A percentile compares a stretch with the other conserved stretches of the same genome.
Evolutionary conservation across 2,113 vertebrate genomes (phyloP).

Genomic region (Climacteris rufus): DNA sequence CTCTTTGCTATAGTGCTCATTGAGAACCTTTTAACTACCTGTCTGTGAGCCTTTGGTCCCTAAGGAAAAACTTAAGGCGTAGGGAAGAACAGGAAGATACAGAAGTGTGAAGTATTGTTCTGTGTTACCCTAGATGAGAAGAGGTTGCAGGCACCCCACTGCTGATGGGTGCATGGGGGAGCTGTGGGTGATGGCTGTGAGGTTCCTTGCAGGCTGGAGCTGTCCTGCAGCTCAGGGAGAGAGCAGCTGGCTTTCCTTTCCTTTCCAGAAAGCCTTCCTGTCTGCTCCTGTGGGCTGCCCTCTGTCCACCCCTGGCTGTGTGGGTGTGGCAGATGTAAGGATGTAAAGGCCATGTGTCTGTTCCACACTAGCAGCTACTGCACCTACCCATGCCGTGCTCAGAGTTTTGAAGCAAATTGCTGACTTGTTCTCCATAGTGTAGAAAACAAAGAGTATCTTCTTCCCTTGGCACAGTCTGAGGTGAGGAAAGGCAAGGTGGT

Average conservation of each 20-base stretch:
- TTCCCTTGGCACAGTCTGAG: background rate
- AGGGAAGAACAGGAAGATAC: background rate
- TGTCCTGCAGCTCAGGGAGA: background rate
- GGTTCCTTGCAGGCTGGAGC: background rate
- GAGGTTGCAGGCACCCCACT: background rate
- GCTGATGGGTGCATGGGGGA: background rate
- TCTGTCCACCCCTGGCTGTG: background rate
- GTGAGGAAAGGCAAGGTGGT: background rate
- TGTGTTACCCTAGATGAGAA: background rate
- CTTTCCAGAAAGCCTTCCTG: too few species aligned
- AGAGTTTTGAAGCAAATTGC: rapidly evolving
- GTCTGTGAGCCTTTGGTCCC: background rate
- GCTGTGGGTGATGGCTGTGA: background rate
- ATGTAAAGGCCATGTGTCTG: background rate
- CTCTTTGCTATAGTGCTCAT: background rate
- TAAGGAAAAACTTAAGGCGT: background rate
- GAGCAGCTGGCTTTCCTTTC: background rate
- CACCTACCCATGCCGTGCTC: rapidly evolving
- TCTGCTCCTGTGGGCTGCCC: background rate
- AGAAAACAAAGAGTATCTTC: background rate
- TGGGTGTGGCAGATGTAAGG: background rate
- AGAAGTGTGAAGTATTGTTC: background rate
- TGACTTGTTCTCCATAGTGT: rapidly evolving
- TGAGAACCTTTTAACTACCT: background rate
- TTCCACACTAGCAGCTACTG: background rate